Evolutionary conservation across 2,797 vertebrate species (phyloP).

Genomic region (Rhynchotus rufescens): DNA sequence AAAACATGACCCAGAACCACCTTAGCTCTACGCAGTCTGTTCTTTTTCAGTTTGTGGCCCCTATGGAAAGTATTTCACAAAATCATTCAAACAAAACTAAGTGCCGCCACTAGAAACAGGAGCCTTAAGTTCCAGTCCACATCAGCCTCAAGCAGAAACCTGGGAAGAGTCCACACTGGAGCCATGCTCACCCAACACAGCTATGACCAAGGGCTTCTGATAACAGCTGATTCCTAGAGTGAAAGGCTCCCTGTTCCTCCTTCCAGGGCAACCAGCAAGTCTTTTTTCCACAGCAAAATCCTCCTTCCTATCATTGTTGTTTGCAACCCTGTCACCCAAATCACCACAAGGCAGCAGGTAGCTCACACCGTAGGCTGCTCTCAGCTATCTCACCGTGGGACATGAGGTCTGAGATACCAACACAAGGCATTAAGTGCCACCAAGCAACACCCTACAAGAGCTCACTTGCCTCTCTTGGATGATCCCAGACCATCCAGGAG

Average conservation of each 20-base stretch:
- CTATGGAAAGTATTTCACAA: neutral
- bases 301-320: neutral
- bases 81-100: neutral
- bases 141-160: neutral
- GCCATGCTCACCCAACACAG: neutral
- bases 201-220: neutral
- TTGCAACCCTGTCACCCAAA: accelerated
- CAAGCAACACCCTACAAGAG: neutral
- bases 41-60: neutral
- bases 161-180: neutral
- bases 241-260: neutral
- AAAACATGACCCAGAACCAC: neutral
- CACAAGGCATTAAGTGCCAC: neutral
- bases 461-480: no score
- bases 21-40: neutral
- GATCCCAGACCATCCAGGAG: neutral
- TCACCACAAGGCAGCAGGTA: accelerated
- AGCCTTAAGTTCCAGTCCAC: neutral
- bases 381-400: neutral
- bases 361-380: neutral
- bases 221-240: neutral
- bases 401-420: neutral
- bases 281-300: neutral
- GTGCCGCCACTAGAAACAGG: neutral
- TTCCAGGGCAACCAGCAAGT: neutral